Evolutionary conservation across 2,888 invertebrate genomes (phyloP).

Genomic region (Myathropa florea): DNA sequence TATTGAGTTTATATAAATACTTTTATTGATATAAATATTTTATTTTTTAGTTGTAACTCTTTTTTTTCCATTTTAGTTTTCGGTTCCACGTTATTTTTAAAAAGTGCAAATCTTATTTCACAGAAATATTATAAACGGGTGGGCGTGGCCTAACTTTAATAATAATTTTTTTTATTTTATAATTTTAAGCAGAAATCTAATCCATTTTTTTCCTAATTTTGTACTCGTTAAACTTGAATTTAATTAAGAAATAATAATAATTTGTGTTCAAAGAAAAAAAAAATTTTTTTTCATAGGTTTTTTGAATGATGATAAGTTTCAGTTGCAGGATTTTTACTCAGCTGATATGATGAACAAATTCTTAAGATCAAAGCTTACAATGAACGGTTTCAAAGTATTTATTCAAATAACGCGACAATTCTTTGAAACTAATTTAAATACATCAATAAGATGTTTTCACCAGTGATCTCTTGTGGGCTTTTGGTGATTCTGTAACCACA

Average conservation of each 20-base stretch:
- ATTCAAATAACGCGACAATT: too few relatives aligned
- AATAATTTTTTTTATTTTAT: neutral
- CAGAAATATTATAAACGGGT: slow-evolving; percentile 42
- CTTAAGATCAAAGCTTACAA: too few relatives aligned
- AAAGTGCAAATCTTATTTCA: slow-evolving; percentile 66
- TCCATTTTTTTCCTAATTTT: neutral
- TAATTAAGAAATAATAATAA: slow-evolving; percentile 15
- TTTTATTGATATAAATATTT: slow-evolving; percentile 41
- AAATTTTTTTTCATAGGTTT: neutral
- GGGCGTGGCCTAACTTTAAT: slow-evolving; percentile 46
- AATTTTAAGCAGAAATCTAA: neutral
- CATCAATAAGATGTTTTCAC: too few relatives aligned
- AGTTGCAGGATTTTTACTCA: neutral
- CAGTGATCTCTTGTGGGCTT: too few relatives aligned
- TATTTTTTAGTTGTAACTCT: slow-evolving; percentile 41
- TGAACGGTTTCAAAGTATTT: too few relatives aligned
- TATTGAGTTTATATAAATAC: slow-evolving; percentile 57
- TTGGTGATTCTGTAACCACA: too few relatives aligned
- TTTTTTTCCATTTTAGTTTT: slow-evolving; percentile 39
- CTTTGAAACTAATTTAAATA: too few relatives aligned
- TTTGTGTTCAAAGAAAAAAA: slow-evolving; percentile 28
- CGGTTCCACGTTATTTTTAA: slow-evolving; percentile 43
- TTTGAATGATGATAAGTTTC: neutral
- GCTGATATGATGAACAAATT: neutral
- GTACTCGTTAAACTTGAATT: neutral